Percentiles rank a stretch among this genome's conserved stretches.
phyloP scores from a whole-genome alignment of 2,888 invertebrate species.

The Pseudeuparius sepicola region DNA sequence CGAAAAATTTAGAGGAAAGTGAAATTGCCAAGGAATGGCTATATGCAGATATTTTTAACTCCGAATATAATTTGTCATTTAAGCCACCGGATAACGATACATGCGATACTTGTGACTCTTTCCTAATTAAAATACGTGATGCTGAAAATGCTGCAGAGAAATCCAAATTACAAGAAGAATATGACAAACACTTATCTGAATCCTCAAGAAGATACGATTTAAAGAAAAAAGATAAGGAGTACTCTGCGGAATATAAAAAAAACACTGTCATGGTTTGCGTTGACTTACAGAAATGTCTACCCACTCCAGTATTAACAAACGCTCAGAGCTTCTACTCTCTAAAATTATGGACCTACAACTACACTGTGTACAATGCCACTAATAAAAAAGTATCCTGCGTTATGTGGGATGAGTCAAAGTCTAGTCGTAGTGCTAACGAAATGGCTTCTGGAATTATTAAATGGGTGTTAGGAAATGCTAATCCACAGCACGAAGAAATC shows the following conservation, averaged over 20 bases:
- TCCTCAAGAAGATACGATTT: conserved; percentile 13
- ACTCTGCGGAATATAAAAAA: conserved; percentile 2
- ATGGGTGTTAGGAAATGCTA: conserved; percentile 10
- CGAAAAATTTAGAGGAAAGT: too few species aligned
- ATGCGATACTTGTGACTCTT: conserved; percentile 12
- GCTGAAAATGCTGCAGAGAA: too few species aligned
- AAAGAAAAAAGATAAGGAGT: conserved; percentile 18
- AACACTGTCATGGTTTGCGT: conserved; percentile 15
- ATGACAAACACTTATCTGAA: conserved; percentile 17
- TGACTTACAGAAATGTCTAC: conserved; percentile 22
- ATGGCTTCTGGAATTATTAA: conserved; percentile 24
- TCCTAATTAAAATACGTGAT: conserved; percentile 9
- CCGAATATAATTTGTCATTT: too few species aligned
- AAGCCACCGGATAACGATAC: conserved; percentile 13
- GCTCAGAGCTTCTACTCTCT: conserved; percentile 20
- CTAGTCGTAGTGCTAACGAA: conserved; percentile 23
- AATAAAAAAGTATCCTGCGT: conserved; percentile 15
- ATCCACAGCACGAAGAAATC: conserved; percentile 4
- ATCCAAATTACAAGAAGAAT: conserved; percentile 7
- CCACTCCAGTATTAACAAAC: conserved; percentile 18
- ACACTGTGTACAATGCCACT: conserved; percentile 14
- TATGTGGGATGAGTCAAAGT: conserved; percentile 22
- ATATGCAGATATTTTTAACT: too few species aligned
- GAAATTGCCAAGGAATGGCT: too few species aligned
- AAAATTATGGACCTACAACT: conserved; percentile 20